Conservation (phyloP, 2,797 vertebrate species). For the Scolopax rusticola region DNA sequence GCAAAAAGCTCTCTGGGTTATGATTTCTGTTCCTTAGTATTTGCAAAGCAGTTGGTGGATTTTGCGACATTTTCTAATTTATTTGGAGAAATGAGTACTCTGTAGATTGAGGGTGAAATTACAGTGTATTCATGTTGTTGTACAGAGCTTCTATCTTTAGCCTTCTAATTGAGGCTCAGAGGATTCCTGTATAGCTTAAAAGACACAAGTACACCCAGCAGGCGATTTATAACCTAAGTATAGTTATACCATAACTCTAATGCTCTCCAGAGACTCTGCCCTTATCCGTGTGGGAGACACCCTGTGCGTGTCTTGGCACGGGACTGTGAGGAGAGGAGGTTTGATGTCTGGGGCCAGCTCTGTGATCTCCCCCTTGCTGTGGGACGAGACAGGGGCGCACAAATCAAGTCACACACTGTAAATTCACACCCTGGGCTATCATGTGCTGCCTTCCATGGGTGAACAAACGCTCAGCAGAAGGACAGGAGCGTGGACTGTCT, state of each 20-base stretch:
- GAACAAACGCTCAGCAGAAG: rapidly evolving
- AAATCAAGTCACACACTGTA: rapidly evolving
- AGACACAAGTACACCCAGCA: background rate
- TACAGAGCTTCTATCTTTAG: background rate
- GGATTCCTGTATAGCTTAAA: background rate
- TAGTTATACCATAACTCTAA: background rate
- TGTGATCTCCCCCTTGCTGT: background rate
- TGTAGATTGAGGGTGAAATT: background rate
- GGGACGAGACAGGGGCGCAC: background rate
- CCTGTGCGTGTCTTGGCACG: rapidly evolving
- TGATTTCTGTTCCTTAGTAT: background rate
- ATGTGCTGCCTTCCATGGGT: rapidly evolving
- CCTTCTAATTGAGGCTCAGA: background rate
- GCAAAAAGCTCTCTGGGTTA: background rate
- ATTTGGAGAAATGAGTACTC: background rate
- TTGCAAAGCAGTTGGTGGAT: background rate
- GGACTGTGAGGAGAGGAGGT: background rate
- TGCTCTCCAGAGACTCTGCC: background rate
- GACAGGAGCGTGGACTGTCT: background rate
- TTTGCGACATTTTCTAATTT: background rate
- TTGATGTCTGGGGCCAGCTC: background rate
- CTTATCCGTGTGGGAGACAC: background rate
- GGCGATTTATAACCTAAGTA: background rate
- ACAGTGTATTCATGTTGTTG: background rate
- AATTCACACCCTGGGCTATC: background rate